Base-by-base conservation (phyloP, 2,888 invertebrate genomes). In the Ennomos fuscantarius region DNA sequence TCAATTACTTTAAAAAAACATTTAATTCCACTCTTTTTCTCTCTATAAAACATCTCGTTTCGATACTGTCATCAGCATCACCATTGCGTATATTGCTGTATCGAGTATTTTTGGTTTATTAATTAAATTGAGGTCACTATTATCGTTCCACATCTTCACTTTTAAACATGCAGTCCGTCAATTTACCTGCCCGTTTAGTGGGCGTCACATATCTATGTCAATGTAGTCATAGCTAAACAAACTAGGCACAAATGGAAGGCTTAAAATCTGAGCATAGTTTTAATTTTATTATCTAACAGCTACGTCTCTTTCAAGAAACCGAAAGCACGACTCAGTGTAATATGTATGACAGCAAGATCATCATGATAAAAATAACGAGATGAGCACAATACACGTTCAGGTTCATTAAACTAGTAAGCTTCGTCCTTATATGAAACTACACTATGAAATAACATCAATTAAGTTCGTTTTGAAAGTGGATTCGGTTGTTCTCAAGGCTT, bases 341-440 rank as follows among this genome's bases (percentile, higher is more conserved):
- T 53, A 39, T 50, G 44, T 53, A 53, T 49, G 49, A 60, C 55
- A 63, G 55, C 42, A 13, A 66, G 68, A 69, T 70, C 42, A 36
- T 13, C n/a, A 43, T 35, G 66, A 72, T 73, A 69, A 66, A 68
- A 63, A 63, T 73, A 73, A 69, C 51, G 64, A 71, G 65, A 67
- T 48, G 63, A 56, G 46, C 53, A 66, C 55, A 68, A 65, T 55
- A 36, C 55, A 60, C 55, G 55, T 31, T 41, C 42, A 48, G 53
- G 58, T 59, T 59, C 58, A 59, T 59, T 59, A 59, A 58, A 58
- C 58, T 54, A 44, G 12, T 44, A 24, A 39, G n/a, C 10, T 48
- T 40, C 49, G 49, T 53, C 58, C 45, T 53, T 53, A 59, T 48
- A 57, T 48, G 47, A 49, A 53, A 46, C 45, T 1, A 34, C 45